Percentiles rank a stretch among this genome's conserved stretches.
phyloP scores from a whole-genome alignment of 2,113 vertebrate genomes.

The Lagopus muta region DNA sequence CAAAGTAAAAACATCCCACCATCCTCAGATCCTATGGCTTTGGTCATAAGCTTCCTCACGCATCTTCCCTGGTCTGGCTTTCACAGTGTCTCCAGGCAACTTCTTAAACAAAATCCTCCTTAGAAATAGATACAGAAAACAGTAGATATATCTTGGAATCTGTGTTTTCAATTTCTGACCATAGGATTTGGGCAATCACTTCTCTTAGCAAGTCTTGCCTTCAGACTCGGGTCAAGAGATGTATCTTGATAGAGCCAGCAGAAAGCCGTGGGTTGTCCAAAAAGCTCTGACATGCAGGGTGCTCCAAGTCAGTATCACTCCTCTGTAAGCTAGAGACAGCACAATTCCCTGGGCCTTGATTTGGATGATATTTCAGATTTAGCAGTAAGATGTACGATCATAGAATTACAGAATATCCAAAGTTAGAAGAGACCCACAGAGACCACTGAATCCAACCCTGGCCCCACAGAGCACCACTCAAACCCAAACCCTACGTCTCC shows the following conservation, averaged over 20 bases:
- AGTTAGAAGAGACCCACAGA: background rate
- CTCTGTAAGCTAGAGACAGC: background rate
- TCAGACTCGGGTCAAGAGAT: background rate
- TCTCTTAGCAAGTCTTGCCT: background rate
- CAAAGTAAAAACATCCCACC: background rate
- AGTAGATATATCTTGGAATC: background rate
- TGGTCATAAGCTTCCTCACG: background rate
- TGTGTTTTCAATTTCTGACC: background rate
- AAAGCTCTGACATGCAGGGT: background rate
- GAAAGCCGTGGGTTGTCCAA: background rate
- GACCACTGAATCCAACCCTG: background rate
- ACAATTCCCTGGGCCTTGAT: background rate
- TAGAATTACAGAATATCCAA: background rate
- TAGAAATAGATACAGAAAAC: background rate
- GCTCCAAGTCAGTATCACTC: background rate
- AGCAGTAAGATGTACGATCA: accelerated
- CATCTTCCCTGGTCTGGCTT: background rate
- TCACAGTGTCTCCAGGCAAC: background rate
- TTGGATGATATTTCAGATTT: background rate
- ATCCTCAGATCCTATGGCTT: background rate
- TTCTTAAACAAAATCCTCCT: background rate
- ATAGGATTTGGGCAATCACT: accelerated
- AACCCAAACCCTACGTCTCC: background rate
- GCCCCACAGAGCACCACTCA: background rate
- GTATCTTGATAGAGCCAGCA: background rate